Conservation (phyloP, 2,113 vertebrate species). For the Dasypus novemcinctus region DNA sequence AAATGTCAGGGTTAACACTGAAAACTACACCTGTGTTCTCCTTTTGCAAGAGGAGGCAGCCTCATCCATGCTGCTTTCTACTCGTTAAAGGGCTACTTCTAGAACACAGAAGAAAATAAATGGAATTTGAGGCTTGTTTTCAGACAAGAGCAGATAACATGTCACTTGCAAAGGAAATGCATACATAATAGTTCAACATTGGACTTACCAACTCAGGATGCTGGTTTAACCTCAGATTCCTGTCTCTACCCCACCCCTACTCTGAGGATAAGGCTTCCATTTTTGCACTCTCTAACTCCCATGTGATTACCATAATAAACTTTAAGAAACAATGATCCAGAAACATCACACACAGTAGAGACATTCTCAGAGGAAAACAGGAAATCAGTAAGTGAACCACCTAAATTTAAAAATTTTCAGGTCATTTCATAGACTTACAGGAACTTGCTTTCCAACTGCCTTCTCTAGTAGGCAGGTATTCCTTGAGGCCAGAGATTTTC, state of each 20-base stretch:
- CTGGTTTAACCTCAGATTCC: not conserved
- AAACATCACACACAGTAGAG: not conserved
- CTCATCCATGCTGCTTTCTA: not conserved
- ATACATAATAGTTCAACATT: no score
- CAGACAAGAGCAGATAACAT: not conserved
- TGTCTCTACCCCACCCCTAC: accelerated
- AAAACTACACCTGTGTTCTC: not conserved
- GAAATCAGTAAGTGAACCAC: not conserved
- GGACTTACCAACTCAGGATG: not conserved
- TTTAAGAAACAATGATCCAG: not conserved
- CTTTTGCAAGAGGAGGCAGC: not conserved
- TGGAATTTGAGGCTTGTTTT: not conserved
- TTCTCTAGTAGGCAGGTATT: not conserved
- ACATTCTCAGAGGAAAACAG: not conserved
- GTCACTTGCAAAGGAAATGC: not conserved
- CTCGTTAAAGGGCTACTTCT: not conserved
- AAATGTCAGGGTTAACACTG: not conserved
- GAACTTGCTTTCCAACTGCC: not conserved
- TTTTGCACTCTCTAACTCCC: not conserved
- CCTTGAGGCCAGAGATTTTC: not conserved
- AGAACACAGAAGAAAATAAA: not conserved
- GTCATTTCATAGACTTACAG: not conserved
- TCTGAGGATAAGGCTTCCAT: not conserved
- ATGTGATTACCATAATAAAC: not conserved
- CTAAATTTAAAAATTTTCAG: not conserved